Evolutionary conservation across 53 echinoderm and acorn worm genomes (phyloP), one percentile per base, ranked within the genome.

Genomic region (Pentamera pediparva): DNA sequence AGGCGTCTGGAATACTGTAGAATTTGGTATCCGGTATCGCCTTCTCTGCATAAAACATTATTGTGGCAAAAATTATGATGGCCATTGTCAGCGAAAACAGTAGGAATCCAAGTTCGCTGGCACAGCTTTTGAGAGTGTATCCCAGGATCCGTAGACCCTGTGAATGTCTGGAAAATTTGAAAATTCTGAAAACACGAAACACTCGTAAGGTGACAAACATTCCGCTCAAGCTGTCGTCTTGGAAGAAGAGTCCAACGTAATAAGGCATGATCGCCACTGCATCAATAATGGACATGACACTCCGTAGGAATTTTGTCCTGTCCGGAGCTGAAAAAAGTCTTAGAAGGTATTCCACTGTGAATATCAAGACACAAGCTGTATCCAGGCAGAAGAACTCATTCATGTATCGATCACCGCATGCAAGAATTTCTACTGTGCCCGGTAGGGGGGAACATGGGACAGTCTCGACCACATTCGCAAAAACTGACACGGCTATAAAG

Each of bases 141-240:
- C 95, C 95, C 65, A 94, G 70, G 81, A 94, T 91, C 52, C 95
- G 95, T 78, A 94, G 87, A 81, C 95, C 95, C 84, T 90, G 90
- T 48, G 94, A 94, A 81, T 94, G 95, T 64, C 95, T 78, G 82
- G 95, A 94, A 87, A 94, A 94, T 83, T 94, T 94, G 89, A 94
- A 94, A 94, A 94, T 94, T 78, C 95, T 90, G 63, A 94, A 91
- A 62, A 94, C 95, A 75, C 95, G 82, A 77, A 94, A 94, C 65
- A 94, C 95, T 76, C 95, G 77, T 65, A 94, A 88, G 49, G 95
- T 94, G 59, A 91, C 90, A 71, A 94, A 94, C 90, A 89, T 89
- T 70, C 95, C 95, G 32, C 86, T 94, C 47, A 94, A 80, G 62
- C 87, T 82, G 73, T 94, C 95, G 59, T 87, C 87, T 50, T 90